Base-by-base conservation (phyloP, 2,113 vertebrate genomes). In the Pontoporia blainvillei region DNA sequence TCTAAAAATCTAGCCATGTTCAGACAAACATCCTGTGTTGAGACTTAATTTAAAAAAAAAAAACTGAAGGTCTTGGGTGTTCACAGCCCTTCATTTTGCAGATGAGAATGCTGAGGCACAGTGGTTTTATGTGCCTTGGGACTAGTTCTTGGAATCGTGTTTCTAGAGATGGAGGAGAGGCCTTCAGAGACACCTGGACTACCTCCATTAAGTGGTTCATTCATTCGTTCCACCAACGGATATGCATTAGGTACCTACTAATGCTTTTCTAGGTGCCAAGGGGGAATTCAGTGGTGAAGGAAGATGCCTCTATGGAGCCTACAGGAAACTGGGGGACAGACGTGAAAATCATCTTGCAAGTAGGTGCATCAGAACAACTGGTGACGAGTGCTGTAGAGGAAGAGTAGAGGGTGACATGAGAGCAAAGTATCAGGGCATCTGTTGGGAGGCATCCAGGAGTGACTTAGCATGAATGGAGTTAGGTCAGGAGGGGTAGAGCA, bases 1-100 rank as follows among this genome's bases (percentile, higher is more conserved):
- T 94, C n/a, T 83, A 84, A 96, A 93, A 83, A 91, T 81, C 86
- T 34, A 81, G 31, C 46, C 39, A 2, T 82, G 41, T 96, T 95
- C 75, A 20, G 49, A 96, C 82, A 82, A 85, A 75, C 36, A 72
- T 85, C 44, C 83, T 79, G 82, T 76, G 31, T 57, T 67, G 91
- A 96, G 75, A 75, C 46, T 92, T 82, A 79, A 86, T 73, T 94
- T 64, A 78, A 76, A 61, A 71, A 39, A 71, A 39, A 39, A 46
- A 36, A 31, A 31, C 54, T n/a, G 4, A 81, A 90, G 46, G 13
- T 46, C 88, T 85, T 92, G 69, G 36, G 3, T 90, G 52, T 92
- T 69, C n/a, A 59, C 39, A 73, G 87, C 72, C 52, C 59, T 96
- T 95, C 17, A 87, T 85, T 67, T 84, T 92, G 86, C 46, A 75